Conservation (phyloP, 2,888 invertebrate genomes). For the Volucella zonaria region DNA sequence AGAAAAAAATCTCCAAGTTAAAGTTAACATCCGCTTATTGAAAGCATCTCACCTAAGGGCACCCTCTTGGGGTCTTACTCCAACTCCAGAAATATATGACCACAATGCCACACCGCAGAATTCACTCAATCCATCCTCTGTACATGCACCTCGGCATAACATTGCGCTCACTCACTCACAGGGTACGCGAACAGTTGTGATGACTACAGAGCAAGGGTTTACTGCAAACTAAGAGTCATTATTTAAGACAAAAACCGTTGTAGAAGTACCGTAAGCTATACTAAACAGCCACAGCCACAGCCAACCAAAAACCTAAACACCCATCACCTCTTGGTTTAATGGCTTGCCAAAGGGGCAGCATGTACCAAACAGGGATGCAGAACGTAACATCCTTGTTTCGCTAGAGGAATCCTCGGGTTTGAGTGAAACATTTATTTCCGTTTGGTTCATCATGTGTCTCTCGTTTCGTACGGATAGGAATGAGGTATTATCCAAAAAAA, state of each 20-base stretch:
- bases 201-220: constrained; percentile 54
- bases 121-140: constrained; percentile 22
- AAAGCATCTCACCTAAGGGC: constrained; percentile 70
- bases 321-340: constrained; percentile 39
- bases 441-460: constrained; percentile 73
- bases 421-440: constrained; percentile 72
- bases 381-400: constrained; percentile 40
- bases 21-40: constrained; percentile 70
- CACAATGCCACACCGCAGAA: constrained; percentile 59
- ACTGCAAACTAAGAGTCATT: constrained; percentile 70
- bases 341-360: constrained; percentile 55
- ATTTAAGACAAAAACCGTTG: constrained; percentile 68
- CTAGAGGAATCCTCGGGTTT: constrained; percentile 40
- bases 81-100: constrained; percentile 20
- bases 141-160: constrained; percentile 14
- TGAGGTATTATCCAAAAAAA: not conserved
- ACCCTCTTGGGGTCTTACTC: constrained; percentile 38
- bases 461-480: constrained; percentile 29
- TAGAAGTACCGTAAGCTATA: constrained; percentile 60
- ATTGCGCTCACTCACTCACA: constrained; percentile 43
- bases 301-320: not conserved
- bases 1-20: constrained; percentile 54
- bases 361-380: constrained; percentile 44
- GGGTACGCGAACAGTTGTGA: constrained; percentile 40
- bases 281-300: constrained; percentile 48